Percentiles rank a stretch among this genome's conserved stretches.
These are phyloP conservation scores for Leucophenga montana DNA, from an alignment of 2,888 invertebrate species.

Conservation along the genomic window DNA sequence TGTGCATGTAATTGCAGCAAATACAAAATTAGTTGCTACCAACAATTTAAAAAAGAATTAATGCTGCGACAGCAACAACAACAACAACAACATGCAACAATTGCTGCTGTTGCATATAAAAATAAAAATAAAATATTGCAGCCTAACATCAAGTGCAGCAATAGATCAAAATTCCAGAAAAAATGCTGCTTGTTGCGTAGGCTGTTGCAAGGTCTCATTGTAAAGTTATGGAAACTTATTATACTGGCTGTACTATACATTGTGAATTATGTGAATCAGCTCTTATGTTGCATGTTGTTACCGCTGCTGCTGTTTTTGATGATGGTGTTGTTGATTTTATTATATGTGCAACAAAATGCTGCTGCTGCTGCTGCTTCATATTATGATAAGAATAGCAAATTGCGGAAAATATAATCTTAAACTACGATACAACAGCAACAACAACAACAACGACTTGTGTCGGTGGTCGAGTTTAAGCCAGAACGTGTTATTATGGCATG, in stretches of 20 bases:
- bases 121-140: neutral
- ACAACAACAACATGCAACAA: constrained; percentile 7
- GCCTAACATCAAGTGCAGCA: constrained; percentile 10
- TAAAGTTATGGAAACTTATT: too few species aligned
- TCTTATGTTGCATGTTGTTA: neutral
- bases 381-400: constrained; percentile 35
- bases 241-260: too few species aligned
- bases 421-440: constrained; percentile 7
- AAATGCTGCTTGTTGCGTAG: neutral
- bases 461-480: constrained; percentile 19
- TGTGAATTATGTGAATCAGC: too few species aligned
- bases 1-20: neutral
- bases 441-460: constrained; percentile 16
- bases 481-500: constrained; percentile 20
- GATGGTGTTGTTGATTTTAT: constrained; percentile 26
- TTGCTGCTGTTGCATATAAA: constrained; percentile 1
- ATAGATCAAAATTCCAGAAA: constrained; percentile 8
- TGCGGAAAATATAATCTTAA: constrained; percentile 29
- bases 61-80: too few species aligned
- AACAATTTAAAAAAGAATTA: constrained; percentile 9
- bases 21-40: neutral
- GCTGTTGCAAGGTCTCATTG: neutral
- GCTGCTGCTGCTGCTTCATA: constrained; percentile 1
- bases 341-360: neutral
- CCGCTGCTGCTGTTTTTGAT: neutral